These are phyloP conservation scores for Nothura maculosa DNA, from an alignment of 2,797 vertebrate species.

Conservation along the genomic window DNA sequence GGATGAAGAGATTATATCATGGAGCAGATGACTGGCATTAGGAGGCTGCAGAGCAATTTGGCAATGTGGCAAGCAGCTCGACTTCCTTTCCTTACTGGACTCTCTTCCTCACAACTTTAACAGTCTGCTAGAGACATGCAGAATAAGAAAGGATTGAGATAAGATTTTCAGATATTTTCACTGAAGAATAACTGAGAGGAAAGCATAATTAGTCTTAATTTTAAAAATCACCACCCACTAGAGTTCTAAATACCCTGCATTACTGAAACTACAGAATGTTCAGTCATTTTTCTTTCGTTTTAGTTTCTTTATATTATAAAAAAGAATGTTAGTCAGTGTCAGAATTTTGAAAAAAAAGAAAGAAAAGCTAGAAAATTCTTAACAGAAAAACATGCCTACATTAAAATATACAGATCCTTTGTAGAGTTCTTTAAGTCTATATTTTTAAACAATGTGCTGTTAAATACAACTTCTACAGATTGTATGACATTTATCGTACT, in stretches of 20 bases:
- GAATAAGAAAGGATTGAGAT: neutral
- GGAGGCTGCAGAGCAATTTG: constrained; percentile 60
- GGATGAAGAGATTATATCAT: constrained; percentile 76
- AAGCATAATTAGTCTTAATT: constrained; percentile 7
- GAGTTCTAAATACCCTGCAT: neutral
- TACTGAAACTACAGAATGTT: neutral
- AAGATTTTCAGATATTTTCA: constrained; percentile 33
- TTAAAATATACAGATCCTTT: neutral
- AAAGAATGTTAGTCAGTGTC: neutral
- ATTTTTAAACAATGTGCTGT: neutral
- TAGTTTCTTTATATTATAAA: neutral
- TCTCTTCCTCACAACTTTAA: neutral
- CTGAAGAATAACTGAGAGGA: constrained; percentile 34
- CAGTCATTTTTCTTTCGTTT: neutral
- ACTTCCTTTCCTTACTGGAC: constrained; percentile 82
- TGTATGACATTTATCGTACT: neutral
- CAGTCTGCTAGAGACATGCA: neutral
- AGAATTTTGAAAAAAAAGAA: neutral
- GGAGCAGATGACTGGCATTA: constrained; percentile 79
- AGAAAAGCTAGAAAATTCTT: neutral
- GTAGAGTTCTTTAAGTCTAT: neutral
- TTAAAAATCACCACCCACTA: neutral
- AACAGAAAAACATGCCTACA: neutral
- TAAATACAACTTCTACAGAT: neutral
- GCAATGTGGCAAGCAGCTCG: constrained; percentile 84